phyloP scores from a whole-genome alignment of 2,888 invertebrate genomes.

The Hypselothyrea guttata region DNA sequence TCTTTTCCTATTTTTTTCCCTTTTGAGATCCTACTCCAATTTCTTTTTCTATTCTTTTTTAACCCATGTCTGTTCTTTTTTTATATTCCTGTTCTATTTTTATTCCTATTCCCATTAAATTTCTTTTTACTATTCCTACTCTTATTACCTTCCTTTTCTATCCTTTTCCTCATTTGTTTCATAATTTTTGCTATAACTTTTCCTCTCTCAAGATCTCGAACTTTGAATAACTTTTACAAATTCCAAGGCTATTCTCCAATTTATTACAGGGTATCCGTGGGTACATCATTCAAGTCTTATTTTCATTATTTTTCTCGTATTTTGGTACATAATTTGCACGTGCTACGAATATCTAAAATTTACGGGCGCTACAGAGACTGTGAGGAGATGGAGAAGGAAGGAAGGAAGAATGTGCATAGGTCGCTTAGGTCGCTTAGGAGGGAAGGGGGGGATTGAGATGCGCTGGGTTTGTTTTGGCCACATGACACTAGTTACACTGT shows the following conservation, averaged over 20 bases:
- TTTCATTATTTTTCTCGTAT: constrained; percentile 43
- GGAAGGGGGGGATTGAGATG: background rate
- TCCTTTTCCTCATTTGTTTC: too few relatives aligned
- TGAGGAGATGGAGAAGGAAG: background rate
- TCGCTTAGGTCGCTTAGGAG: constrained; percentile 34
- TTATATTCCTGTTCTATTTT: too few relatives aligned
- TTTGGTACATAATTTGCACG: constrained; percentile 78
- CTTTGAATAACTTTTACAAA: background rate
- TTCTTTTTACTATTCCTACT: too few relatives aligned
- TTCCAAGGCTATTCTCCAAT: too few relatives aligned
- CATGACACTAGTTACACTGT: constrained; percentile 53
- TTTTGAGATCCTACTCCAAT: too few relatives aligned
- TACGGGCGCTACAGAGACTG: constrained; percentile 42
- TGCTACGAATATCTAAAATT: constrained; percentile 77
- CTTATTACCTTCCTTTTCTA: too few relatives aligned
- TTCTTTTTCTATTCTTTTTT: too few relatives aligned
- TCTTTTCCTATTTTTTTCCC: too few relatives aligned
- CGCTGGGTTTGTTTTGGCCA: constrained; percentile 7
- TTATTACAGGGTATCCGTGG: constrained; percentile 6
- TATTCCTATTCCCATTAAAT: too few relatives aligned
- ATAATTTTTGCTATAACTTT: too few relatives aligned
- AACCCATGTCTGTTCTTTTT: too few relatives aligned
- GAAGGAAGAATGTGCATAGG: constrained; percentile 65
- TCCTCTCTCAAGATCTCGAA: background rate
- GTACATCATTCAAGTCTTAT: background rate